Evolutionary conservation across 2,113 vertebrate genomes (phyloP).

Genomic region (Uria aalge): DNA sequence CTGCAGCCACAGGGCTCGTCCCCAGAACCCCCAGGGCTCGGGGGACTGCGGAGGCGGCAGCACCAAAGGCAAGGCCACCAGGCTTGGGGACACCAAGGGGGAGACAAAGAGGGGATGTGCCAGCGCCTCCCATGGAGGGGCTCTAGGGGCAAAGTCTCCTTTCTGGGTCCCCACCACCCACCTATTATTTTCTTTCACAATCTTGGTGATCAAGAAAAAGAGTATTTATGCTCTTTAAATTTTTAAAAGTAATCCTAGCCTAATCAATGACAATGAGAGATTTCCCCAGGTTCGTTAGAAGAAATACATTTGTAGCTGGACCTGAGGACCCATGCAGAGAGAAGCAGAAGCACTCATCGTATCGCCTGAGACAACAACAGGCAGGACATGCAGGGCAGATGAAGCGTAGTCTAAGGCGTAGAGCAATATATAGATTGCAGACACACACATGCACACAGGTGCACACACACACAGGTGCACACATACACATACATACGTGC

Average conservation of each 20-base stretch:
- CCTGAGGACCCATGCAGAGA: background rate
- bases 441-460: accelerated
- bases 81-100: background rate
- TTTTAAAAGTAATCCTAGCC: background rate
- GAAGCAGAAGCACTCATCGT: background rate
- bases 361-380: background rate
- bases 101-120: background rate
- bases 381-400: background rate
- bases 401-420: background rate
- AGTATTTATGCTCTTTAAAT: background rate
- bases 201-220: background rate
- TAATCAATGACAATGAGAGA: background rate
- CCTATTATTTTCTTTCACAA: background rate
- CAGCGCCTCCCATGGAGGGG: accelerated
- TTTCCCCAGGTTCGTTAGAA: background rate
- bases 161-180: background rate
- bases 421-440: background rate
- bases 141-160: background rate
- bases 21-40: background rate
- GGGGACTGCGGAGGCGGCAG: background rate
- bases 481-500: background rate
- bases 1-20: too few relatives aligned
- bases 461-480: accelerated
- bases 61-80: background rate
- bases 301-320: background rate